Conservation (phyloP, 1,140 invertebrate species). For the Coenobita brevimanus region DNA sequence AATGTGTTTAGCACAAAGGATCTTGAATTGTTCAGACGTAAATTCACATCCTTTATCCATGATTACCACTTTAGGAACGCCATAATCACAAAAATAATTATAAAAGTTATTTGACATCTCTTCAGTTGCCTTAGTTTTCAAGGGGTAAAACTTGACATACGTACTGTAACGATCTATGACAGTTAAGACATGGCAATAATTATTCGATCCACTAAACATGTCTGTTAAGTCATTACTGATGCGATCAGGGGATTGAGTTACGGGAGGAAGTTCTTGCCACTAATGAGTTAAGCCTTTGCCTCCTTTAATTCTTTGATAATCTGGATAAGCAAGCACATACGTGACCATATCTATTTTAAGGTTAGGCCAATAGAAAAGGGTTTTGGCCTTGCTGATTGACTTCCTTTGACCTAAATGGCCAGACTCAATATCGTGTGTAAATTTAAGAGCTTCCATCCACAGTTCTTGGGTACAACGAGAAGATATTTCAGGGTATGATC, state of each 20-base stretch:
- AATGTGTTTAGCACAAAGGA: no score
- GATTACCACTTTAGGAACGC: no score
- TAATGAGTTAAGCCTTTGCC: neutral
- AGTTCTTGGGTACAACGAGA: neutral
- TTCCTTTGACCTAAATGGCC: neutral
- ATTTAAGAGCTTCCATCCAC: neutral
- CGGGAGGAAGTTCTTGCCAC: conserved; percentile 7
- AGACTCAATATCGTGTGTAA: no score
- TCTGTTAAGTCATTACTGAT: neutral
- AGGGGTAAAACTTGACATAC: no score
- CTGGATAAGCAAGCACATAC: neutral
- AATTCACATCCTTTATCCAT: no score
- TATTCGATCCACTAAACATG: neutral
- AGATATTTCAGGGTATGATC: neutral
- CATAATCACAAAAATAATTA: no score
- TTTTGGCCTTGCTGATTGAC: neutral
- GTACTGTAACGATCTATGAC: neutral
- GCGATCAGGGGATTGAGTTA: neutral
- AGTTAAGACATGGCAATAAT: neutral
- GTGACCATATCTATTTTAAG: neutral
- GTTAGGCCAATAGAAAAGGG: neutral
- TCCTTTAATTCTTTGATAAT: neutral
- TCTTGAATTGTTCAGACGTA: no score
- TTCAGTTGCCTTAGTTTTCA: no score
- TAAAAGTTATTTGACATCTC: no score